A percentile compares a stretch with the other conserved stretches of the same genome.
Conservation (phyloP, 37 sponge, comb jelly and placozoan genomes). For the Tethya wilhelma region DNA sequence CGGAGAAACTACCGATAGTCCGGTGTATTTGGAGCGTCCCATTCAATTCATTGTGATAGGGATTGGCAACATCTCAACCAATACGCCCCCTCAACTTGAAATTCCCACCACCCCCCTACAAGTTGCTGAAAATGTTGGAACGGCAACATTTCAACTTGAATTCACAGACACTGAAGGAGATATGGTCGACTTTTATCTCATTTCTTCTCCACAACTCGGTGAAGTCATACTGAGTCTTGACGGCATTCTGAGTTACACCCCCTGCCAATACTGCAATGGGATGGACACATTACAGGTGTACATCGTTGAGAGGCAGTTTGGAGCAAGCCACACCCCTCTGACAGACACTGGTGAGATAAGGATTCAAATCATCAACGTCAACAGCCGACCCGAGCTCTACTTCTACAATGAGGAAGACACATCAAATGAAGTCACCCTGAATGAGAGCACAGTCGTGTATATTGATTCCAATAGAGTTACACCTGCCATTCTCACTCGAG, state of each 20-base stretch:
- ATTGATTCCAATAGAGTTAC: conserved; percentile 60
- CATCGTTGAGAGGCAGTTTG: conserved; percentile 57
- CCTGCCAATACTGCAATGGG: conserved; percentile 80
- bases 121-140: conserved; percentile 22
- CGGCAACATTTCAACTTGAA: conserved; percentile 23
- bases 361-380: conserved; percentile 50
- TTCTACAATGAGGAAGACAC: conserved; percentile 24
- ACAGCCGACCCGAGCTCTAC: conserved; percentile 55
- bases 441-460: conserved; percentile 1
- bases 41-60: conserved; percentile 69
- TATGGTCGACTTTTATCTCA: conserved; percentile 56
- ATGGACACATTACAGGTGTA: conserved; percentile 41
- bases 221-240: conserved; percentile 40
- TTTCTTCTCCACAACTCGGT: conserved; percentile 60
- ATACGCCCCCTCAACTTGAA: conserved; percentile 70
- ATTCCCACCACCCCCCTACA: conserved; percentile 31
- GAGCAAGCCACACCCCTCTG: conserved; percentile 41
- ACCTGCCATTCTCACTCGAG: conserved; percentile 22
- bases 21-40: conserved; percentile 46
- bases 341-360: conserved; percentile 20
- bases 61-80: conserved; percentile 70
- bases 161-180: conserved; percentile 71
- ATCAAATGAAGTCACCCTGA: neutral
- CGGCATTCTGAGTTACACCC: conserved; percentile 68
- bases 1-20: neutral